phyloP scores from a whole-genome alignment of 2,888 invertebrate species.

The Spicauda simplicius region DNA sequence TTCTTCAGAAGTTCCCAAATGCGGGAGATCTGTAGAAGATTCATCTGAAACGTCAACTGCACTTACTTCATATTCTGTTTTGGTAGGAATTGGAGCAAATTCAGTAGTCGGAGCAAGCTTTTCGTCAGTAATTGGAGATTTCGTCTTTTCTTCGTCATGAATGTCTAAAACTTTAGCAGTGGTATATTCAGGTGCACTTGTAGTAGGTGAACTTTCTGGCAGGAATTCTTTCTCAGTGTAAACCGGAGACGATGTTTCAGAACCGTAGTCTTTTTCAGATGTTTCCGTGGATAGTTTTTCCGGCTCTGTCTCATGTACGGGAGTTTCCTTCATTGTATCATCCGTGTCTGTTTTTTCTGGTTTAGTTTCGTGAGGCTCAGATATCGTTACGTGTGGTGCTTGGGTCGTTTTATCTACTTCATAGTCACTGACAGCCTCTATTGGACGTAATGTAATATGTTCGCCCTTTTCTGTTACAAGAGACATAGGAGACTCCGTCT shows the following conservation, averaged over 20 bases:
- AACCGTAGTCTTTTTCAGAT: constrained; percentile 6
- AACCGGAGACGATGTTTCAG: constrained; percentile 3
- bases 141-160: constrained; percentile 2
- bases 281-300: constrained; percentile 23
- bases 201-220: constrained; percentile 7
- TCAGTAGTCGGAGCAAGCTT: constrained; percentile 19
- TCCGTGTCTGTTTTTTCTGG: constrained; percentile 22
- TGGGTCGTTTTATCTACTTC: constrained; percentile 21
- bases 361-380: not conserved
- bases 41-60: constrained; percentile 21
- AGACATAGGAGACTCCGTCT: constrained; percentile 42
- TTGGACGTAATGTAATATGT: constrained; percentile 5
- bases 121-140: constrained; percentile 3
- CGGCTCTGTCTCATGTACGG: not conserved
- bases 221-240: constrained; percentile 10
- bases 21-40: constrained; percentile 20
- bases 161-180: constrained; percentile 12
- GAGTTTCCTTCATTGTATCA: not conserved
- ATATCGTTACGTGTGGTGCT: constrained; percentile 2
- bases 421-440: constrained; percentile 17
- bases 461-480: constrained; percentile 35
- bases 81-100: not conserved
- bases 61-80: not conserved
- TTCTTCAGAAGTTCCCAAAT: constrained; percentile 19
- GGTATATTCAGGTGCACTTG: constrained; percentile 1